A percentile compares a stretch with the other conserved stretches of the same genome.
Evolutionary conservation across 1,140 invertebrate genomes (phyloP).

Genomic region (Ectropis grisescens): DNA sequence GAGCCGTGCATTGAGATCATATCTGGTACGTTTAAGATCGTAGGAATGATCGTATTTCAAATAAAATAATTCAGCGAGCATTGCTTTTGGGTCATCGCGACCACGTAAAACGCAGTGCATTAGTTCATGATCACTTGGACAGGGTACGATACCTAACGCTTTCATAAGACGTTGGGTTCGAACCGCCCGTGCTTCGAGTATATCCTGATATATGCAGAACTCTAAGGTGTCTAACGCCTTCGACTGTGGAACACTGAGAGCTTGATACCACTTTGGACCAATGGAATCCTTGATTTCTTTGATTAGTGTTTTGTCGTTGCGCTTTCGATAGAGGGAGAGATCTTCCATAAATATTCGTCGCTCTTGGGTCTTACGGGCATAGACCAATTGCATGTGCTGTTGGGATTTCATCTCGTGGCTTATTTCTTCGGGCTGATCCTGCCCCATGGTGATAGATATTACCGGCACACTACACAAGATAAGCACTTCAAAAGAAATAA

Average conservation of each 20-base stretch:
- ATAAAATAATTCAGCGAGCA: conserved; percentile 43
- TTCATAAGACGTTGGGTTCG: conserved; percentile 27
- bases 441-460: conserved; percentile 19
- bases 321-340: conserved; percentile 32
- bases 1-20: conserved; percentile 37
- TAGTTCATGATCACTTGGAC: conserved; percentile 30
- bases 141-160: conserved; percentile 35
- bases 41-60: conserved; percentile 35
- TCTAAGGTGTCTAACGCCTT: conserved; percentile 36
- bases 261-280: conserved; percentile 55
- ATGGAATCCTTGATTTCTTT: conserved; percentile 22
- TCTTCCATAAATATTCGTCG: conserved; percentile 47
- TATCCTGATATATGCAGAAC: conserved; percentile 44
- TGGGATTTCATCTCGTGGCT: conserved; percentile 25
- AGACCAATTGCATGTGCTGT: conserved; percentile 26
- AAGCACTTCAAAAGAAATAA: no score
- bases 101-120: conserved; percentile 40
- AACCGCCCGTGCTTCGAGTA: conserved; percentile 42
- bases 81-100: conserved; percentile 40
- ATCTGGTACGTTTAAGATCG: conserved; percentile 29
- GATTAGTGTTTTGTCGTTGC: conserved; percentile 21
- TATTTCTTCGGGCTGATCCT: conserved; percentile 10
- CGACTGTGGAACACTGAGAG: conserved; percentile 40
- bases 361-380: conserved; percentile 34
- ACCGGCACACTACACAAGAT: no score